phyloP scores from a whole-genome alignment of 2,888 invertebrate species.

The Alentia gelatinosa region DNA sequence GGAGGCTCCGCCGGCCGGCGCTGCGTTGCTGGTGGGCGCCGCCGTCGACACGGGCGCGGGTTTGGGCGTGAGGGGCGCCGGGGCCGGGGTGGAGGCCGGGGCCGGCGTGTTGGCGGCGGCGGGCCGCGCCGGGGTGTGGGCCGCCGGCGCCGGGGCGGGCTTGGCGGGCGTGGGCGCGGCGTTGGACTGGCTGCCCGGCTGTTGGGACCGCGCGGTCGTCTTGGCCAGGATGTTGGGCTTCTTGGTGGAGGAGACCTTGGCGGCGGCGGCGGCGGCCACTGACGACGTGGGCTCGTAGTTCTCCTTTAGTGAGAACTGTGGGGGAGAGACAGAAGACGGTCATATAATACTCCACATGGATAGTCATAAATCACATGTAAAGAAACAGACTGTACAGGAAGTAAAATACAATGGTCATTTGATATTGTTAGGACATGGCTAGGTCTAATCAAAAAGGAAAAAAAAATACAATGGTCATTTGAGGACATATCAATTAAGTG shows the following conservation, averaged over 20 bases:
- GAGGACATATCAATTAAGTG: no score
- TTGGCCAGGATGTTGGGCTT: slow-evolving; percentile 77
- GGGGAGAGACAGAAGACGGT: no score
- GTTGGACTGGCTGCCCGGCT: not conserved
- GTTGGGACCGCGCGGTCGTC: slow-evolving; percentile 61
- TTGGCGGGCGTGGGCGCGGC: slow-evolving; percentile 17
- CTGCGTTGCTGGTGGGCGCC: not conserved
- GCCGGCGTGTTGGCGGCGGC: not conserved
- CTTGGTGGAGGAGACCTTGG: not conserved
- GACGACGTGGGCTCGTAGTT: slow-evolving; percentile 76
- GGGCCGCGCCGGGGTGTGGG: slow-evolving; percentile 64
- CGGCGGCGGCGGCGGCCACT: slow-evolving; percentile 9
- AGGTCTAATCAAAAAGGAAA: no score
- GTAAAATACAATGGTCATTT: no score
- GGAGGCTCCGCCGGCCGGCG: slow-evolving; percentile 60
- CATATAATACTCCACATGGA: no score
- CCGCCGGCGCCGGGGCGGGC: not conserved
- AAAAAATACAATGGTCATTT: no score
- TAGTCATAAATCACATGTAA: no score
- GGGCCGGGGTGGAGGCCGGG: not conserved
- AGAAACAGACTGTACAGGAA: no score
- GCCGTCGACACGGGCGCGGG: slow-evolving; percentile 6
- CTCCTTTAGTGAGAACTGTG: slow-evolving; percentile 87
- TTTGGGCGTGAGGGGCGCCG: not conserved
- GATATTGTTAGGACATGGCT: no score